phyloP scores from a whole-genome alignment of 1,140 invertebrate genomes.

The Bombus affinis region DNA sequence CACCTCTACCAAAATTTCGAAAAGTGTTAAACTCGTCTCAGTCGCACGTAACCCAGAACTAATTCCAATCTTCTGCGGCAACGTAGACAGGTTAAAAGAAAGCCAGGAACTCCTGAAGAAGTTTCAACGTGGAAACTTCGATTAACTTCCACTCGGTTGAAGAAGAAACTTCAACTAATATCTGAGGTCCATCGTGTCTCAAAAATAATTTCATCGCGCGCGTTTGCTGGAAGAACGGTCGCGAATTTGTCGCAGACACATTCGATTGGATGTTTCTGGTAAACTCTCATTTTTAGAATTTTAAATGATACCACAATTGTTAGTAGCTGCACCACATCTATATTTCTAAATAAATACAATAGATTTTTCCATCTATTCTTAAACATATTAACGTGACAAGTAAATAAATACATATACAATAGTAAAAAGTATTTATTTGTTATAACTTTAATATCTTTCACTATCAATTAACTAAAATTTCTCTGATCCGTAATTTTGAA shows the following conservation, averaged over 20 bases:
- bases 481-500: too few relatives aligned
- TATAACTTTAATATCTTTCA: too few relatives aligned
- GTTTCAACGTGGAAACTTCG: conserved; percentile 15
- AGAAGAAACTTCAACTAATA: conserved; percentile 38
- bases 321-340: background rate
- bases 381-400: too few relatives aligned
- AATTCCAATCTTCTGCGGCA: background rate
- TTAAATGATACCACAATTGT: background rate
- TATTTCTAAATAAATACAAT: background rate
- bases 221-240: background rate
- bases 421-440: too few relatives aligned
- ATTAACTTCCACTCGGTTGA: conserved; percentile 5
- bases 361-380: too few relatives aligned
- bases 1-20: background rate
- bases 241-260: background rate
- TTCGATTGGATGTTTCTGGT: background rate
- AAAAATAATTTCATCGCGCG: conserved; percentile 14
- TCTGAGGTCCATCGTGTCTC: conserved; percentile 8
- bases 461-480: too few relatives aligned
- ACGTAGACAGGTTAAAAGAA: too few relatives aligned
- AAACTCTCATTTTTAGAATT: background rate
- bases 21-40: background rate
- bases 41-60: background rate
- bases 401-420: too few relatives aligned
- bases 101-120: background rate